Percentiles rank a stretch among this genome's conserved stretches.
Conservation (phyloP, 2,113 vertebrate genomes). For the Halcyon senegalensis region DNA sequence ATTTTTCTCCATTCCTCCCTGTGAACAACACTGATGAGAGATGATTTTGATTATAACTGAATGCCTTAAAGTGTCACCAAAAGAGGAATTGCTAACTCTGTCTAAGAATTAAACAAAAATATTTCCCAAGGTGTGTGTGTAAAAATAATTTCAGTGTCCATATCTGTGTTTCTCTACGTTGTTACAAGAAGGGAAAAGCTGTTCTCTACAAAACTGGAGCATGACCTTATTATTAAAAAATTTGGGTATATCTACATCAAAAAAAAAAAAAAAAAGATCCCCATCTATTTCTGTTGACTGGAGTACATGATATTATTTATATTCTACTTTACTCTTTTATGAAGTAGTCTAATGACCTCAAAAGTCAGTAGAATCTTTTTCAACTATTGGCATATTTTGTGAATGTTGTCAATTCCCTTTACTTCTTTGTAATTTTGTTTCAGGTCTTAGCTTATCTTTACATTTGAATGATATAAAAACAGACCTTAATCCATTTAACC, state of each 20-base stretch:
- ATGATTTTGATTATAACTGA: slow-evolving; percentile 1
- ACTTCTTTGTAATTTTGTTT: not conserved
- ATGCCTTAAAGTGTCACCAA: not conserved
- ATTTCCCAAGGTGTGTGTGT: rapidly evolving
- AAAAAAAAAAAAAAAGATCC: not conserved
- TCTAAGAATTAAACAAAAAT: not conserved
- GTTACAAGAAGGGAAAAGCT: not conserved
- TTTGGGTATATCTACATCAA: not conserved
- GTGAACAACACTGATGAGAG: not conserved
- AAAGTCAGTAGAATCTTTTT: not conserved
- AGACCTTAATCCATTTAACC: not conserved
- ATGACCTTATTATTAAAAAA: not conserved
- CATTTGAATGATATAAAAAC: not conserved
- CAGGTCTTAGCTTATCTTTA: not conserved
- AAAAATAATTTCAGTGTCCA: not conserved
- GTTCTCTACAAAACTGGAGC: not conserved
- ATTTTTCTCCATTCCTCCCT: not conserved
- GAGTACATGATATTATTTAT: not conserved
- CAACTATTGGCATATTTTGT: not conserved
- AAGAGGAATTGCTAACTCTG: not conserved
- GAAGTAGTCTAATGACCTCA: not conserved
- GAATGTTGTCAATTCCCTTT: not conserved
- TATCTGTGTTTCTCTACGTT: not conserved
- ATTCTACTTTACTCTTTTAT: not conserved
- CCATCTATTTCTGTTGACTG: not conserved